Evolutionary conservation across 1,140 invertebrate genomes (phyloP), one percentile per base, ranked within the genome.

Genomic region (Drosophila lacteicornis): DNA sequence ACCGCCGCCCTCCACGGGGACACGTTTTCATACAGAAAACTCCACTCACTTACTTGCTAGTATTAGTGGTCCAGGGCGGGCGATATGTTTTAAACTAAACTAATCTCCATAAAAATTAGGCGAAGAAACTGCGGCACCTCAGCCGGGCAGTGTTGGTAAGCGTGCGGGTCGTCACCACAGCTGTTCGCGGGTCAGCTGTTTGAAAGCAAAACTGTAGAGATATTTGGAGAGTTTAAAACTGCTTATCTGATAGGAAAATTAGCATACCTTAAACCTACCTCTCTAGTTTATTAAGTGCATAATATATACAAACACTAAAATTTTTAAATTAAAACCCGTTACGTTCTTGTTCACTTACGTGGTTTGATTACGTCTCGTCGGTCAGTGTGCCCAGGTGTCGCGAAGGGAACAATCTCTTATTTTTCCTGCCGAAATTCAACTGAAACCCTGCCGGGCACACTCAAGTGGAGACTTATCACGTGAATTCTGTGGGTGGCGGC

Each of bases 401-500:
- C 27, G 5, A 0, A 30, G 0, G 0, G 6, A 0, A 6, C 7
- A 30, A 6, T 6, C 27, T 1, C 0, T 0, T 7, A 4, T 30
- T 30, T 30, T 30, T 30, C 27, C 27, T 30, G 27, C 0, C 27
- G 27, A 6, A 30, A 1, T 30, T 6, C 5, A 30, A 6, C 27
- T 30, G 0, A 30, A 30, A 30, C 0, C 6, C 27, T 6, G 27
- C 27, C 6, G 27, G 27, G 27, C 27, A 30, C 27, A 30, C 27
- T 6, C 5, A 30, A 7, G 6, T 30, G 27, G 27, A 30, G 27
- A 30, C 27, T 30, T 30, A 86, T 87, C 85, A 90, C 85, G 86
- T 91, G 85, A 88, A 81, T 79, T 74, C 68, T 79, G 84, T 86
- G 84, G 86, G 85, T 90, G 86, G 85, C 79, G 77, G 85, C 84